phyloP scores from a whole-genome alignment of 37 sponge, comb jelly and placozoan species.

The Chondrilla cf. caribensis region DNA sequence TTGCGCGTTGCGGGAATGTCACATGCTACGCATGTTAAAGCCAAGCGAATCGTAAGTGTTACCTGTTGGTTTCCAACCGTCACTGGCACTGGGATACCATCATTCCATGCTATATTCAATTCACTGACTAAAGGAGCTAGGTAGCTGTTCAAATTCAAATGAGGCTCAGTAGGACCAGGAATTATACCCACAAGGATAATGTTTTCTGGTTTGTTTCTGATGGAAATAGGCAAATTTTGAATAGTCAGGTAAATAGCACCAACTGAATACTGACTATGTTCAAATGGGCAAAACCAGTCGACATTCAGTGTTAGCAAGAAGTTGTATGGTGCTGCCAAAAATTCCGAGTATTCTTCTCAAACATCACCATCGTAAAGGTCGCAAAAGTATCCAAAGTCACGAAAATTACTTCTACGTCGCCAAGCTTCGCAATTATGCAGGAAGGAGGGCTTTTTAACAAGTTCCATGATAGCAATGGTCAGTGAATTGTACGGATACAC shows the following conservation, averaged over 20 bases:
- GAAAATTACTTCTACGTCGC: conserved; percentile 18
- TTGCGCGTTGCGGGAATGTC: conserved; percentile 67
- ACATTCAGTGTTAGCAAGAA: conserved; percentile 53
- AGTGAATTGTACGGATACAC: conserved; percentile 38
- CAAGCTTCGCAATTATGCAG: conserved; percentile 29
- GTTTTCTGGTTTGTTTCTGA: conserved; percentile 40
- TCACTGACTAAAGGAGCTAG: conserved; percentile 48
- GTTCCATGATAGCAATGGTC: background rate
- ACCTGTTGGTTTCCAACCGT: background rate
- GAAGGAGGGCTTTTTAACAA: conserved; percentile 29
- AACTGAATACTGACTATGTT: conserved; percentile 42
- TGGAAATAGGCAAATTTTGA: conserved; percentile 48
- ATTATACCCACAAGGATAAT: conserved; percentile 49
- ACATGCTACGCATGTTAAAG: conserved; percentile 40
- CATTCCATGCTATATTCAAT: conserved; percentile 8
- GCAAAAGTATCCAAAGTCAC: background rate
- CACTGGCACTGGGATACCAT: background rate
- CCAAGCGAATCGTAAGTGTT: conserved; percentile 25
- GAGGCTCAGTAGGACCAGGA: conserved; percentile 54
- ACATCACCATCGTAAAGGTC: conserved; percentile 57
- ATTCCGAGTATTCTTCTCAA: conserved; percentile 32
- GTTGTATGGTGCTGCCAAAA: conserved; percentile 30
- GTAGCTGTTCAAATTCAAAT: conserved; percentile 49
- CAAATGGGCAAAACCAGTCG: conserved; percentile 45
- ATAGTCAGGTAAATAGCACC: conserved; percentile 59